Evolutionary conservation across 2,888 invertebrate genomes (phyloP), one percentile per base, ranked within the genome.

Genomic region (Lasiommata megera): DNA sequence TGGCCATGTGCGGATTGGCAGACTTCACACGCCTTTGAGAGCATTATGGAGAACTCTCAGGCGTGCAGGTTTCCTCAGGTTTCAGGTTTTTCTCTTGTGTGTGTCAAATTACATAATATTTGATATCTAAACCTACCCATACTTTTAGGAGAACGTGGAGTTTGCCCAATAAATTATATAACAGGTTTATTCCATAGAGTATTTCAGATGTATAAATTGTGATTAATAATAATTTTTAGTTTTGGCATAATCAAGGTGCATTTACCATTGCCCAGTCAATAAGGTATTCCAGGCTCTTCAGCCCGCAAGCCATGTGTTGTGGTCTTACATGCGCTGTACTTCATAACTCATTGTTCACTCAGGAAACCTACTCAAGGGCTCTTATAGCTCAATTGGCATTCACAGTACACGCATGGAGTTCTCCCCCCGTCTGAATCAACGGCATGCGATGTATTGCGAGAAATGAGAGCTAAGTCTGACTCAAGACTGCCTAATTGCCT

Each of bases 291-390:
- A 23, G 23, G 5, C 23, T 23, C 23, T n/a, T n/a, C 43, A 54
- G 12, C 23, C 28, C 29, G 54, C 54, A 63, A 58, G 56, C 62
- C 57, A 58, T 67, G 65, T 65, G 69, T 66, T 73, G 75, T 77
- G 72, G 76, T 76, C 63, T 73, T 74, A 71, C 72, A 71, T 75
- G 73, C 60, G 54, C 63, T 60, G 63, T 76, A 81, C 82, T 80
- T 74, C 77, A 83, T 80, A 80, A 71, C 74, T 72, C 80, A 86
- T 88, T 88, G 86, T 88, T 83, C 82, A 72, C 76, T 78, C 75
- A 67, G 81, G 79, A 81, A 80, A 77, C 70, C 76, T 69, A 68
- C 74, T 81, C 69, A 67, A 86, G 82, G 71, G 77, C 77, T 65
- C 84, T 87, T 69, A 68, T 73, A 73, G 73, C 76, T 76, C 80